Evolutionary conservation across 2,797 vertebrate genomes (phyloP).

Genomic region (Protonibea diacanthus): DNA sequence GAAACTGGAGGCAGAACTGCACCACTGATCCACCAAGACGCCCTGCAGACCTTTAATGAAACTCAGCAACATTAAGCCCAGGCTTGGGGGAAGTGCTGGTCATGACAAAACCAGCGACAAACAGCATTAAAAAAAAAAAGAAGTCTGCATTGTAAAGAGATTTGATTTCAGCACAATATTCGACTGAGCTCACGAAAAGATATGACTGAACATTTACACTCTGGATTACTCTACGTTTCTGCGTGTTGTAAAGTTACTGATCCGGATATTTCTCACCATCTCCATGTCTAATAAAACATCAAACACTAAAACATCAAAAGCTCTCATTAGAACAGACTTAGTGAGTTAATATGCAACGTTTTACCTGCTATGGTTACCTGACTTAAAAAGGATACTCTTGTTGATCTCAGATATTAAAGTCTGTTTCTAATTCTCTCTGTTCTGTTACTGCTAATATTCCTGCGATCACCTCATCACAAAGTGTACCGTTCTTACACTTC

Average conservation of each 20-base stretch:
- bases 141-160: conserved; percentile 4
- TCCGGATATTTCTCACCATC: background rate
- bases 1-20: conserved; percentile 25
- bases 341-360: background rate
- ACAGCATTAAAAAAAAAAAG: conserved; percentile 20
- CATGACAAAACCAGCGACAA: conserved; percentile 7
- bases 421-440: conserved; percentile 1
- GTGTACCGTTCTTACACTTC: background rate
- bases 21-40: conserved; percentile 40
- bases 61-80: conserved; percentile 24
- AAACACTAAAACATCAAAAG: conserved; percentile 15
- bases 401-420: conserved; percentile 3
- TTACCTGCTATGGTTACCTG: background rate
- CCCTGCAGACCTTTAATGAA: conserved; percentile 37
- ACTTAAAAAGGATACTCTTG: conserved; percentile 3
- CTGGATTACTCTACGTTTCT: background rate
- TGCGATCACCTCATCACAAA: background rate
- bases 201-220: background rate
- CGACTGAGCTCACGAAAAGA: background rate
- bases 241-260: background rate
- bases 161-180: conserved; percentile 11
- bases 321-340: background rate
- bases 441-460: background rate
- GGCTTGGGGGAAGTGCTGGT: conserved; percentile 4
- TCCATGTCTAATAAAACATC: conserved; percentile 2